Conservation (phyloP, 2,113 vertebrate genomes). For the Glareola pratincola region DNA sequence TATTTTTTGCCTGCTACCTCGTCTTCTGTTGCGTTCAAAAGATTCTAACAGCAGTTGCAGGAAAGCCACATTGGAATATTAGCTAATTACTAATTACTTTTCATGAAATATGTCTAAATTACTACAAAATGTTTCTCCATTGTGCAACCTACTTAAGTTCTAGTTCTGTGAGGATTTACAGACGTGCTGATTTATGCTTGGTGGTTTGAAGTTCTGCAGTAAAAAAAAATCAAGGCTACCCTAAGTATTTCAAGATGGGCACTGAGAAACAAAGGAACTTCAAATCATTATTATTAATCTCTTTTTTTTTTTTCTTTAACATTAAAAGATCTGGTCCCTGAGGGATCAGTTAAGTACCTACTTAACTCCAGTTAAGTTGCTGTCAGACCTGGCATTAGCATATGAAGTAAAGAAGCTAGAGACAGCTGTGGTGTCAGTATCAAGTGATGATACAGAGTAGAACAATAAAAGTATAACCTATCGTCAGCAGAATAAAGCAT, state of each 20-base stretch:
- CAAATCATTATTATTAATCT: neutral
- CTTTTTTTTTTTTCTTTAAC: neutral
- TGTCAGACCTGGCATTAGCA: neutral
- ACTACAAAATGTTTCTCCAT: neutral
- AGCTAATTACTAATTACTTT: slow-evolving; percentile 1
- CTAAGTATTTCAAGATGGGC: neutral
- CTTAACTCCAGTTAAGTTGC: neutral
- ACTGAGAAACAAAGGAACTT: neutral
- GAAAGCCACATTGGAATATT: neutral
- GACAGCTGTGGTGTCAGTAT: neutral
- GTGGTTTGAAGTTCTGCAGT: neutral
- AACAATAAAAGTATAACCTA: neutral
- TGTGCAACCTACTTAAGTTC: neutral
- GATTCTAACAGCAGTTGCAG: neutral
- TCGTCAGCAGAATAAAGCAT: neutral
- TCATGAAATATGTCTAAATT: slow-evolving; percentile 1
- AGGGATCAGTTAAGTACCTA: neutral
- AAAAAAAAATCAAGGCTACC: neutral
- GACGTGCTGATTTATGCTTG: neutral
- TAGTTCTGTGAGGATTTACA: neutral
- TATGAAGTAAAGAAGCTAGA: neutral
- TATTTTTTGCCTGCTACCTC: neutral
- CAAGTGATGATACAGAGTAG: neutral
- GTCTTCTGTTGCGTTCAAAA: neutral
- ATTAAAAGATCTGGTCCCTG: neutral